phyloP scores from a whole-genome alignment of 2,113 vertebrate species.

The Limanda limanda region DNA sequence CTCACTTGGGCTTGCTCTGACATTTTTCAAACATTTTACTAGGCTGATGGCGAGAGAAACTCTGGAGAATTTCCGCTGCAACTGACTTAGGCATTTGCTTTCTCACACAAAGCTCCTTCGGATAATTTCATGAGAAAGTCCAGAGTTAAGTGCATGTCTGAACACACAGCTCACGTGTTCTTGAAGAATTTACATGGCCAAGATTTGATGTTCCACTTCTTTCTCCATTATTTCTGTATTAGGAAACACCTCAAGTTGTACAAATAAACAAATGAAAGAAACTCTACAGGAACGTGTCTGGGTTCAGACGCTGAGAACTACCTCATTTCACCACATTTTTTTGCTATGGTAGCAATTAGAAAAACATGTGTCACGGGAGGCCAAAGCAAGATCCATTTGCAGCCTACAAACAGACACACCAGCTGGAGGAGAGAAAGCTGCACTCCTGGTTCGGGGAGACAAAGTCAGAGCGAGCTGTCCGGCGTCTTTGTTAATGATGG shows the following conservation, averaged over 20 bases:
- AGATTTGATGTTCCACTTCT: background rate
- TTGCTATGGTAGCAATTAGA: constrained; percentile 77
- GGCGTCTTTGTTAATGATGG: constrained; percentile 71
- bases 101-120: too few relatives aligned
- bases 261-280: constrained; percentile 38
- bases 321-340: constrained; percentile 54
- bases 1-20: too few relatives aligned
- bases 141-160: background rate
- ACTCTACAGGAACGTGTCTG: constrained; percentile 30
- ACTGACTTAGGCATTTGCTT: background rate
- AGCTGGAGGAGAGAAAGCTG: constrained; percentile 71
- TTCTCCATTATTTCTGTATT: constrained; percentile 9
- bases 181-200: constrained; percentile 16
- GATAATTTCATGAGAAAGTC: background rate
- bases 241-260: constrained; percentile 26
- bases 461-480: constrained; percentile 63
- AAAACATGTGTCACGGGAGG: constrained; percentile 74
- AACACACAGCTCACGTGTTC: background rate
- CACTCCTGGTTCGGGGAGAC: constrained; percentile 67
- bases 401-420: constrained; percentile 71
- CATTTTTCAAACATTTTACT: background rate
- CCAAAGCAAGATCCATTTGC: constrained; percentile 62
- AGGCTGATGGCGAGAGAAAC: background rate
- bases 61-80: background rate
- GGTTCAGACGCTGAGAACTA: constrained; percentile 43